Conservation (phyloP, 2,888 invertebrate genomes). For the Hydropsyche betteni region DNA sequence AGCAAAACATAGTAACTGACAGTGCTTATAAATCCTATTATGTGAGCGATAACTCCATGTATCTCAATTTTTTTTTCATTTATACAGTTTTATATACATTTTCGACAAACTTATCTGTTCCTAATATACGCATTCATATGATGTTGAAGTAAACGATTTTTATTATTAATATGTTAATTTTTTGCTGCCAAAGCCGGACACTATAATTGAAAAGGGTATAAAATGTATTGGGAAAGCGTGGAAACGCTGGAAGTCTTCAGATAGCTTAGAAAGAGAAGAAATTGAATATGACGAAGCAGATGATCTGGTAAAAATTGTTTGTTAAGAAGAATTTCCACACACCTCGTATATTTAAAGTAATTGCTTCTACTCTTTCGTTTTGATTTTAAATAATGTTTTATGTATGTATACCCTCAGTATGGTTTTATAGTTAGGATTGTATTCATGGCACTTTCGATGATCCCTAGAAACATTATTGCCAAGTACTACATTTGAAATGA, state of each 20-base stretch:
- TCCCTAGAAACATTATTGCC: too few species aligned
- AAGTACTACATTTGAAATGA: too few species aligned
- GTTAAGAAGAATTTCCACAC: background rate
- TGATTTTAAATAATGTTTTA: too few species aligned
- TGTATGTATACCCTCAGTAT: too few species aligned
- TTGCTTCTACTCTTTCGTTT: background rate
- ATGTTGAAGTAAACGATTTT: background rate
- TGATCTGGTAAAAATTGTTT: conserved; percentile 72
- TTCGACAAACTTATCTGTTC: background rate
- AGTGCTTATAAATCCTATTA: background rate
- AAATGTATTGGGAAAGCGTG: conserved; percentile 65
- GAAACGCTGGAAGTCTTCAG: conserved; percentile 64
- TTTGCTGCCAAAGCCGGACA: conserved; percentile 66
- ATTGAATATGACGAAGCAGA: conserved; percentile 74
- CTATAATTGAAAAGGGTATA: conserved; percentile 67
- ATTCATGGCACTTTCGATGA: too few species aligned
- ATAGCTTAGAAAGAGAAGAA: conserved; percentile 66
- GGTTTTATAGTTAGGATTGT: too few species aligned
- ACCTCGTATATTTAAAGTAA: background rate
- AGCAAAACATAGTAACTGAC: too few species aligned
- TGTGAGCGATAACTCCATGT: conserved; percentile 1
- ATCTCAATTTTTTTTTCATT: background rate
- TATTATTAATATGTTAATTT: background rate
- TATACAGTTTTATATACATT: background rate
- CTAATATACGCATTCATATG: background rate